A percentile compares a stretch with the other conserved stretches of the same genome.
Evolutionary conservation across 2,797 vertebrate genomes (phyloP).

Genomic region (Lepilemur septentrionalis): DNA sequence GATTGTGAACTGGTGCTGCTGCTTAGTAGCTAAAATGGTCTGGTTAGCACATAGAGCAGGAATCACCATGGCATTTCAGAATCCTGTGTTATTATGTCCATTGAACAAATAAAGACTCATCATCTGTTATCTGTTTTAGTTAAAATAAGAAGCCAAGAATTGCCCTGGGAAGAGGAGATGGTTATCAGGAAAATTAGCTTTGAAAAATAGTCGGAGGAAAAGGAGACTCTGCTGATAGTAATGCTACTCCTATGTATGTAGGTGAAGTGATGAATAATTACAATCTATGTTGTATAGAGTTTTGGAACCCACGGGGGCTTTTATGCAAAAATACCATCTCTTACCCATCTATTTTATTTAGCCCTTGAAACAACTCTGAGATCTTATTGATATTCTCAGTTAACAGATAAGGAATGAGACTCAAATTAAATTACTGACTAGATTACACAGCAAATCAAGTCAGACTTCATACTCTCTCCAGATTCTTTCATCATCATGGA

Average conservation of each 20-base stretch:
- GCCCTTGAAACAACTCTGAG: background rate
- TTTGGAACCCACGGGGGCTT: background rate
- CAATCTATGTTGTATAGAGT: background rate
- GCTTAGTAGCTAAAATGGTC: background rate
- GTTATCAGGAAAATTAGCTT: background rate
- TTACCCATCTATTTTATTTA: background rate
- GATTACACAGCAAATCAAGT: conserved; percentile 10
- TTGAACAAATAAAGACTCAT: background rate
- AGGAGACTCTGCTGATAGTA: background rate
- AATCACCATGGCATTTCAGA: background rate
- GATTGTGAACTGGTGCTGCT: background rate
- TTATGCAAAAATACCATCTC: background rate
- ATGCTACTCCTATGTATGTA: background rate
- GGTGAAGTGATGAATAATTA: background rate
- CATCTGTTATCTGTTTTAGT: background rate
- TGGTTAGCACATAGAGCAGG: background rate
- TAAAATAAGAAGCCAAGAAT: conserved; percentile 7
- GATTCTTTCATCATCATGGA: background rate
- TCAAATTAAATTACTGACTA: background rate
- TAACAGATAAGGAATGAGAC: background rate
- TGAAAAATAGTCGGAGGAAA: background rate
- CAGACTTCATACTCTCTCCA: background rate
- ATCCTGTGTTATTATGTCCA: background rate
- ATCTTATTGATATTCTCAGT: background rate
- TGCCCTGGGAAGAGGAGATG: background rate